phyloP scores from a whole-genome alignment of 2,888 invertebrate genomes.

The Mystacides longicornis region DNA sequence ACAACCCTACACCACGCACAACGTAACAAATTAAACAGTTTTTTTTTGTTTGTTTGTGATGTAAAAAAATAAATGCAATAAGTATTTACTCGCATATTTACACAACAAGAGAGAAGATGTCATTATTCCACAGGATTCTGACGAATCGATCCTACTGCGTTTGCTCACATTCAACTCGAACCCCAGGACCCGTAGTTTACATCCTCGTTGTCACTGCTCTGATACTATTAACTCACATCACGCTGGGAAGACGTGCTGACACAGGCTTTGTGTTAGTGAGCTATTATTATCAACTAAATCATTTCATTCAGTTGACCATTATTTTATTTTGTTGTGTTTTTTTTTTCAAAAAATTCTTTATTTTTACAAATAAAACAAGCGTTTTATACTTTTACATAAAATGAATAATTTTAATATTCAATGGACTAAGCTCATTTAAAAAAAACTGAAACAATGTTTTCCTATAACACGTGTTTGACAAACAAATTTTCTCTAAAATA shows the following conservation, averaged over 20 bases:
- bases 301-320: background rate
- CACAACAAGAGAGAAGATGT: background rate
- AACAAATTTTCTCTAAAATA: background rate
- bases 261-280: too few species aligned
- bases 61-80: background rate
- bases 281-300: too few species aligned
- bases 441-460: too few species aligned
- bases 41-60: background rate
- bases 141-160: slow-evolving; percentile 11
- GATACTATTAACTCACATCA: too few species aligned
- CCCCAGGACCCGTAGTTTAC: too few species aligned
- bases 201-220: too few species aligned
- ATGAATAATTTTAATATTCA: too few species aligned
- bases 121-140: background rate
- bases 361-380: background rate
- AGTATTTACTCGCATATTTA: slow-evolving; percentile 13
- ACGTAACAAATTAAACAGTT: background rate
- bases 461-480: background rate
- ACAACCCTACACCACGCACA: background rate
- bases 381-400: background rate
- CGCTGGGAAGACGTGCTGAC: background rate
- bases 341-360: background rate
- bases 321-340: background rate
- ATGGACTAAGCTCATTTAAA: too few species aligned
- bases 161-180: too few species aligned